These are phyloP conservation scores for Crocidura indochinensis DNA, from an alignment of 2,797 vertebrate genomes.

Conservation along the genomic window DNA sequence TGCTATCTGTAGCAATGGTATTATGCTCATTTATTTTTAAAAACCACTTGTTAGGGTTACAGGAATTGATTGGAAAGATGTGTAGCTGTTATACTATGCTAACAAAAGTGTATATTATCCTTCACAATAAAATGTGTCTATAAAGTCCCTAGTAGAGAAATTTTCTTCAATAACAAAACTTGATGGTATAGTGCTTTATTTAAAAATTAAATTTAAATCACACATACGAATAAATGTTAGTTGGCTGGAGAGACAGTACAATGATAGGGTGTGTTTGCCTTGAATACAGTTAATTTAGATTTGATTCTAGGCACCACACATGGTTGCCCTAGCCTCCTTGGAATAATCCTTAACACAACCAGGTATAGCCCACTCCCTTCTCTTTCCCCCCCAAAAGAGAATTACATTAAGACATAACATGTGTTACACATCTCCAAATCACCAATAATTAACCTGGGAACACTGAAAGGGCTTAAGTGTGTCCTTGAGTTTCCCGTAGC, in stretches of 20 bases:
- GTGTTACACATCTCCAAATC: conserved; percentile 1
- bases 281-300: too few species aligned
- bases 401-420: conserved; percentile 35
- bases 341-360: too few species aligned
- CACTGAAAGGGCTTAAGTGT: not conserved
- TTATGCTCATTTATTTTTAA: conserved; percentile 43
- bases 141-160: conserved; percentile 25
- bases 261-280: too few species aligned
- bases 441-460: conserved; percentile 44
- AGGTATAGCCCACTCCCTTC: too few species aligned
- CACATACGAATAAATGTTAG: too few species aligned
- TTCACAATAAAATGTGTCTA: conserved; percentile 56
- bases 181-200: conserved; percentile 23
- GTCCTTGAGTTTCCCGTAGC: not conserved
- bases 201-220: too few species aligned
- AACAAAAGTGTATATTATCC: conserved; percentile 16
- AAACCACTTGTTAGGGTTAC: conserved; percentile 15
- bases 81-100: not conserved
- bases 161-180: conserved; percentile 51
- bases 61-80: conserved; percentile 45
- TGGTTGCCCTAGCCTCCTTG: too few species aligned
- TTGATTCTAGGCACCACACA: too few species aligned
- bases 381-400: not conserved
- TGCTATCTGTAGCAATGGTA: conserved; percentile 32
- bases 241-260: too few species aligned